phyloP scores from a whole-genome alignment of 2,888 invertebrate genomes.

The Gnatocerus cornutus region DNA sequence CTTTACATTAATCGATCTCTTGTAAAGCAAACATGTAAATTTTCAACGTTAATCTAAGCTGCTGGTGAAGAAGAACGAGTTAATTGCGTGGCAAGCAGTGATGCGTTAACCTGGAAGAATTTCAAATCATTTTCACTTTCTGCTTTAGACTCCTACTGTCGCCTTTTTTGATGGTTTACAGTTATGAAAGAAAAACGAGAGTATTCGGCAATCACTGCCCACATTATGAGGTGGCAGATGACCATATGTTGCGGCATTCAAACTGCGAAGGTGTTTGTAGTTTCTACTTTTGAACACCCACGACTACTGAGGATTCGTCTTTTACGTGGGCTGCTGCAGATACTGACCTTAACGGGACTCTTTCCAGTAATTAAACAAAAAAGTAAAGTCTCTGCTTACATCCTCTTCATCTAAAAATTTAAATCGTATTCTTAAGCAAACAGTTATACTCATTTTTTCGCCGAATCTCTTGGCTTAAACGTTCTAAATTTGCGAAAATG shows the following conservation, averaged over 20 bases:
- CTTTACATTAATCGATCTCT: conserved; percentile 8
- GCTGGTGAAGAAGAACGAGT: conserved; percentile 29
- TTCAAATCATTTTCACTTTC: conserved; percentile 36
- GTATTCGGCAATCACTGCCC: conserved; percentile 24
- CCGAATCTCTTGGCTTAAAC: background rate
- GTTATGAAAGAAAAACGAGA: conserved; percentile 37
- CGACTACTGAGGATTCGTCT: conserved; percentile 15
- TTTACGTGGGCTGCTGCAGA: conserved; percentile 10
- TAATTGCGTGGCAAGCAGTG: conserved; percentile 28
- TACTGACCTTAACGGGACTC: conserved; percentile 34
- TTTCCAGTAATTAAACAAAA: conserved; percentile 11
- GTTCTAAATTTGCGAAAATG: conserved; percentile 14
- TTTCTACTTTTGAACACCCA: conserved; percentile 3
- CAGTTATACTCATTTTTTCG: too few relatives aligned
- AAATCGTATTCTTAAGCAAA: too few relatives aligned
- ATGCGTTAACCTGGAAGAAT: conserved; percentile 30
- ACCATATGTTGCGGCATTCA: conserved; percentile 9
- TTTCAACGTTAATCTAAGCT: conserved; percentile 12
- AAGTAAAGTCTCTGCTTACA: too few relatives aligned
- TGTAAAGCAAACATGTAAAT: conserved; percentile 24
- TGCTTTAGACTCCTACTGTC: conserved; percentile 2
- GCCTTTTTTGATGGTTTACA: conserved; percentile 3
- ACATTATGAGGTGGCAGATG: conserved; percentile 18
- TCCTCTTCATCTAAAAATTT: too few relatives aligned
- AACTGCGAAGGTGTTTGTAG: conserved; percentile 11